Conservation (phyloP, 2,888 invertebrate genomes). For the Entomobrya proxima region DNA sequence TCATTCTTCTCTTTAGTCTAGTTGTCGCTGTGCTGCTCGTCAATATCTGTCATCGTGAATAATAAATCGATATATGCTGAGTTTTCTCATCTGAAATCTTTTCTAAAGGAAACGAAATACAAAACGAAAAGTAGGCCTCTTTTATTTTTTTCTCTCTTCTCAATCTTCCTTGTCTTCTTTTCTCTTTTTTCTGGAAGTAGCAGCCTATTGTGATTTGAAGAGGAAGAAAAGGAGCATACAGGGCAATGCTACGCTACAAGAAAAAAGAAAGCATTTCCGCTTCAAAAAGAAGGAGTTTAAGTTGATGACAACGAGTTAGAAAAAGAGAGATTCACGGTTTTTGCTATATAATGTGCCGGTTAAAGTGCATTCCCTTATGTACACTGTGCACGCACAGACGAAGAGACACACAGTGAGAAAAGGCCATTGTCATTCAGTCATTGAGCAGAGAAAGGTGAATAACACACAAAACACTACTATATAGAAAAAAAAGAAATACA, state of each 20-base stretch:
- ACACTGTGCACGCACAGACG: not conserved
- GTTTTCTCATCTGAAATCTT: not conserved
- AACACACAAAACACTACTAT: too few species aligned
- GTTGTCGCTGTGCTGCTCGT: conserved; percentile 29
- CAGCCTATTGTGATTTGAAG: conserved; percentile 20
- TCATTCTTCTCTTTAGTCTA: not conserved
- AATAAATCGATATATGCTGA: conserved; percentile 40
- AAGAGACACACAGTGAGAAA: not conserved
- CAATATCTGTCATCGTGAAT: conserved; percentile 51
- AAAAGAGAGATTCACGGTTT: not conserved
- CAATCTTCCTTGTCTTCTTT: conserved; percentile 2
- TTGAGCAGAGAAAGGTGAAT: not conserved
- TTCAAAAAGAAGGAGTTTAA: not conserved
- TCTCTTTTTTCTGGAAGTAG: not conserved
- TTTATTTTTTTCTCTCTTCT: conserved; percentile 21
- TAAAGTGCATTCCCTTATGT: conserved; percentile 7
- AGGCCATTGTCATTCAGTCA: conserved; percentile 23
- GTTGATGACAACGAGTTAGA: not conserved
- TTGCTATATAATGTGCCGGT: not conserved
- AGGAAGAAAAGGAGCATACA: conserved; percentile 1
- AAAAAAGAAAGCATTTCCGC: not conserved
- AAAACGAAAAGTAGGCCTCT: conserved; percentile 28
- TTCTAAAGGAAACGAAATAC: not conserved
- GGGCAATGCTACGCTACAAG: not conserved
- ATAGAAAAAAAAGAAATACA: not conserved